Conservation (phyloP, 2,888 invertebrate species). For the Drosophila setosimentum region DNA sequence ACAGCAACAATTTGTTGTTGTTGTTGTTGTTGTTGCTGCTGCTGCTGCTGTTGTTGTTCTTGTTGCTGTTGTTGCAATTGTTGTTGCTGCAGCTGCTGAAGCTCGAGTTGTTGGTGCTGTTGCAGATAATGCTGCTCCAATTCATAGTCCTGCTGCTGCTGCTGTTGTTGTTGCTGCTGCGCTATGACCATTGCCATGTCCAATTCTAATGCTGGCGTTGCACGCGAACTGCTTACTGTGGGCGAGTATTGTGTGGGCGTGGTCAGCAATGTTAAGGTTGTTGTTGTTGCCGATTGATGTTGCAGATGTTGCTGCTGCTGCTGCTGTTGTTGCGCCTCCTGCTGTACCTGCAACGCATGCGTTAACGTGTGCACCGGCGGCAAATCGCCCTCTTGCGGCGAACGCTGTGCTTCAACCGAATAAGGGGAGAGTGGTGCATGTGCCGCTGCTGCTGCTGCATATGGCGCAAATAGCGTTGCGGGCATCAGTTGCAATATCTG, state of each 20-base stretch:
- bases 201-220: conserved; percentile 83
- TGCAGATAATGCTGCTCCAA: conserved; percentile 35
- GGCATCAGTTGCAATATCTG: conserved; percentile 83
- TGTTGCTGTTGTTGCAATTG: conserved; percentile 40
- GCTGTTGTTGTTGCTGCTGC: conserved; percentile 51
- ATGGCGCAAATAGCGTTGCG: conserved; percentile 75
- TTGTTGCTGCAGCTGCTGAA: conserved; percentile 31
- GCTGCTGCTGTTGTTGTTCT: conserved; percentile 39
- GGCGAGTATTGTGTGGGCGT: conserved; percentile 77
- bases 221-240: conserved; percentile 84
- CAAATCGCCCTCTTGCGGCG: conserved; percentile 83
- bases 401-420: conserved; percentile 73
- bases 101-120: conserved; percentile 26
- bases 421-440: conserved; percentile 69
- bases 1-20: conserved; percentile 30
- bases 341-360: conserved; percentile 70
- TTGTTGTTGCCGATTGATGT: conserved; percentile 47
- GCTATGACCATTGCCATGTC: conserved; percentile 63
- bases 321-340: conserved; percentile 65
- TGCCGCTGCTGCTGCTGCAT: conserved; percentile 60
- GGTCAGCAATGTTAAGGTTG: conserved; percentile 59
- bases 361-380: conserved; percentile 80
- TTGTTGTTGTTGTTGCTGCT: conserved; percentile 25
- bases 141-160: conserved; percentile 41
- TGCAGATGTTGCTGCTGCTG: conserved; percentile 64